Conservation (phyloP, 2,113 vertebrate genomes). For the Tringa solitaria region DNA sequence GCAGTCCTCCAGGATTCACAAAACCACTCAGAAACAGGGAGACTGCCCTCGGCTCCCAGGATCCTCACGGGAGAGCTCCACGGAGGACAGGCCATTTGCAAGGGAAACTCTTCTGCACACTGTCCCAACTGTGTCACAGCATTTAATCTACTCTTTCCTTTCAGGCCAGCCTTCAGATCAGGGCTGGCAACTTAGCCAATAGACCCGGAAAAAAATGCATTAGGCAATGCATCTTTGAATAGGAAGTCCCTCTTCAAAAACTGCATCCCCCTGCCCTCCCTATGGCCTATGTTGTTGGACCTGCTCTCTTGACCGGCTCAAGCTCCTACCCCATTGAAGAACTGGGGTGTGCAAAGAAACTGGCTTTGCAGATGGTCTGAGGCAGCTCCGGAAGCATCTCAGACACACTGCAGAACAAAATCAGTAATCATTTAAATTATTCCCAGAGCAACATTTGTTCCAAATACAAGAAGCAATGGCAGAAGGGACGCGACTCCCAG, state of each 20-base stretch:
- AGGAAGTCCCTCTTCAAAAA: neutral
- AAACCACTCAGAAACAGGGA: neutral
- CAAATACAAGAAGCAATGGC: neutral
- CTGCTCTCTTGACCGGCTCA: neutral
- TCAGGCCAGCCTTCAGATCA: neutral
- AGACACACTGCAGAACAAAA: neutral
- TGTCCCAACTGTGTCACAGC: neutral
- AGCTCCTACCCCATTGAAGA: neutral
- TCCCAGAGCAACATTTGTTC: neutral
- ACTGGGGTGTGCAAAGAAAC: neutral
- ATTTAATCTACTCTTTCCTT: neutral
- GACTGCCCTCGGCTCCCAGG: neutral
- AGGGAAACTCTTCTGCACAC: neutral
- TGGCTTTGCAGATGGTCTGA: neutral
- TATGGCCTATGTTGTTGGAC: neutral
- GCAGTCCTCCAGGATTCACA: neutral
- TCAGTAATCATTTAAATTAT: neutral
- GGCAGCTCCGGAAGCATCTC: neutral
- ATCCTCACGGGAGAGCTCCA: neutral
- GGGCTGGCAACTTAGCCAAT: neutral
- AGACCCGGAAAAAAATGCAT: neutral
- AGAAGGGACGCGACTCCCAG: neutral
- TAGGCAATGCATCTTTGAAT: neutral
- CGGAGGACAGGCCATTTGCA: neutral
- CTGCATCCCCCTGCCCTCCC: neutral